phyloP scores from a whole-genome alignment of 2,888 invertebrate genomes.

The Cetonia aurata region DNA sequence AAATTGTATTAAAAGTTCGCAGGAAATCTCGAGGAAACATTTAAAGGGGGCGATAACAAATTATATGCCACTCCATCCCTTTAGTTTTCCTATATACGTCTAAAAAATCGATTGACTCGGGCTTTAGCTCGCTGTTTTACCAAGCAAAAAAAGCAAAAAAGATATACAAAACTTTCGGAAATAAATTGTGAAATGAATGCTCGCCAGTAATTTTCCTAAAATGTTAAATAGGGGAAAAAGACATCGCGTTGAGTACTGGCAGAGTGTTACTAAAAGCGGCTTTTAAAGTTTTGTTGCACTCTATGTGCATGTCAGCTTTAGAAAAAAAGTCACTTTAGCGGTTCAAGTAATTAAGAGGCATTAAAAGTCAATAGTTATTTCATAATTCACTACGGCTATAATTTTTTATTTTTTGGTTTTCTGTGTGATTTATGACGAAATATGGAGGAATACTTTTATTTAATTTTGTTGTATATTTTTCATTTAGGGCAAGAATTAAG shows the following conservation, averaged over 20 bases:
- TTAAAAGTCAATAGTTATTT: too few relatives aligned
- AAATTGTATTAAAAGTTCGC: background rate
- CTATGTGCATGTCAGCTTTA: too few relatives aligned
- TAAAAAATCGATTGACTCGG: conserved; percentile 18
- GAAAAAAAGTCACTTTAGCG: too few relatives aligned
- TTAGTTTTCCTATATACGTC: conserved; percentile 20
- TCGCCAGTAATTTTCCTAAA: conserved; percentile 15
- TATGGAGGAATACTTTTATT: too few relatives aligned
- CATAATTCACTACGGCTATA: too few relatives aligned
- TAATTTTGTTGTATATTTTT: too few relatives aligned
- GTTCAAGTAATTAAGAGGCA: too few relatives aligned
- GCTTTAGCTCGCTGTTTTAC: background rate
- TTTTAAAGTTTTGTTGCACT: too few relatives aligned
- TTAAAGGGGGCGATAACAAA: conserved; percentile 35
- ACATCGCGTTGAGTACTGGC: background rate
- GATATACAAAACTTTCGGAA: conserved; percentile 24
- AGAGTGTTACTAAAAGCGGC: too few relatives aligned
- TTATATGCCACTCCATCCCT: conserved; percentile 1
- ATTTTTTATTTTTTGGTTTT: too few relatives aligned
- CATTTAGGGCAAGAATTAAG: too few relatives aligned
- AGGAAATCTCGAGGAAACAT: conserved; percentile 6
- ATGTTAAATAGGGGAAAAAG: conserved; percentile 24
- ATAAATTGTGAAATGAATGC: conserved; percentile 26
- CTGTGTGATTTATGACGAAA: too few relatives aligned
- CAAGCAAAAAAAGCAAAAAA: conserved; percentile 7